These are phyloP conservation scores for Anabacerthia variegaticeps DNA, from an alignment of 2,797 vertebrate species.

Conservation along the genomic window DNA sequence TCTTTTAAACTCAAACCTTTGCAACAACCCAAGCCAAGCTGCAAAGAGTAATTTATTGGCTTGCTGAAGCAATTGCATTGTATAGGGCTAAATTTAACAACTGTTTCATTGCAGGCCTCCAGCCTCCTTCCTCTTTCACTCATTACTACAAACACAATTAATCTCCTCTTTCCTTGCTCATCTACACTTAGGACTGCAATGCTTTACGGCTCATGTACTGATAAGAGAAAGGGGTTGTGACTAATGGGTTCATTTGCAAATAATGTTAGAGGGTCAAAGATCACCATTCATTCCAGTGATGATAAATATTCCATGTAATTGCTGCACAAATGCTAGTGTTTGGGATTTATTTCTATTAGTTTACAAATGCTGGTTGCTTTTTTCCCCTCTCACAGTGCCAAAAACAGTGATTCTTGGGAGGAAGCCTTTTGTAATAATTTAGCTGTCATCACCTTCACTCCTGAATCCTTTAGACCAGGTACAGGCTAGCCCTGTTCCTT, in stretches of 20 bases:
- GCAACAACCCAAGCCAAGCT: constrained; percentile 2
- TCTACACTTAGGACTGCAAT: background rate
- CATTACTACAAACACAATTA: background rate
- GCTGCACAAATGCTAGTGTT: constrained; percentile 26
- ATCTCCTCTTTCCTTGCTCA: constrained; percentile 17
- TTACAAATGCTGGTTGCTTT: background rate
- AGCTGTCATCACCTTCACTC: constrained; percentile 41
- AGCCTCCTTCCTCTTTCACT: constrained; percentile 24
- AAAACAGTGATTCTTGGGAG: background rate
- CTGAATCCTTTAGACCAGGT: background rate
- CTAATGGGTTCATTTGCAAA: constrained; percentile 43
- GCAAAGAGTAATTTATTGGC: background rate
- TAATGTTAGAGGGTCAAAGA: constrained; percentile 13
- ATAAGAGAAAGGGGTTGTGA: constrained; percentile 39
- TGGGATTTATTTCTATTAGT: constrained; percentile 43
- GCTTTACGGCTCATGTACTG: background rate
- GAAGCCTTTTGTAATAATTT: constrained; percentile 28
- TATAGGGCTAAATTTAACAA: background rate
- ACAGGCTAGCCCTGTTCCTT: constrained; percentile 3
- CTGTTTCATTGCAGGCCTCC: background rate
- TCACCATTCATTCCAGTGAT: constrained; percentile 12
- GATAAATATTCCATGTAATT: constrained; percentile 44
- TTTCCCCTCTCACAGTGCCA: background rate
- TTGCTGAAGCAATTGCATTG: background rate
- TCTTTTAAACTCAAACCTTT: background rate